A percentile compares a stretch with the other conserved stretches of the same genome.
Conservation (phyloP, 1,140 invertebrate genomes). For the Condylostylus longicornis region DNA sequence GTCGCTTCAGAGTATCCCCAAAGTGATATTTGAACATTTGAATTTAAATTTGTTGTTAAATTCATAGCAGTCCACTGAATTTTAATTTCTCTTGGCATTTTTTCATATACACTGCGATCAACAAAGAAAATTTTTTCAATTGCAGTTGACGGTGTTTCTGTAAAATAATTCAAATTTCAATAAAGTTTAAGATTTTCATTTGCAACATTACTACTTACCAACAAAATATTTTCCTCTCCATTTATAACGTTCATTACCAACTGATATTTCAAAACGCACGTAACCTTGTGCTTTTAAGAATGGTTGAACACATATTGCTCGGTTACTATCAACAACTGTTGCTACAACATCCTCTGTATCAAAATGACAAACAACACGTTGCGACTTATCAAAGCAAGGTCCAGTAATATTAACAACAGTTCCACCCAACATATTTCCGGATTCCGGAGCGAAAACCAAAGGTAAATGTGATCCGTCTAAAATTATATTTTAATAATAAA, state of each 20-base stretch:
- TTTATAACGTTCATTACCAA: slow-evolving; percentile 67
- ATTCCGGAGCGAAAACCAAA: slow-evolving; percentile 79
- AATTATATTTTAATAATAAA: no score
- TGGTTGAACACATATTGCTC: slow-evolving; percentile 79
- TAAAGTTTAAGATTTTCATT: background rate
- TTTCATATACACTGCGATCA: slow-evolving; percentile 53
- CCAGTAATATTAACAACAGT: slow-evolving; percentile 90
- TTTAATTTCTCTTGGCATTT: slow-evolving; percentile 51
- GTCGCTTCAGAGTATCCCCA: slow-evolving; percentile 77
- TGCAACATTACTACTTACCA: slow-evolving; percentile 41
- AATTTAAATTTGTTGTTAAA: slow-evolving; percentile 63
- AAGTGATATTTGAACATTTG: slow-evolving; percentile 60
- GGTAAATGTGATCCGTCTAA: slow-evolving; percentile 65
- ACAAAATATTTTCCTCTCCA: slow-evolving; percentile 89
- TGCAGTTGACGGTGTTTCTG: slow-evolving; percentile 73
- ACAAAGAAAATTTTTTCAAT: slow-evolving; percentile 70
- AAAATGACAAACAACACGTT: slow-evolving; percentile 66
- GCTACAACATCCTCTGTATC: slow-evolving; percentile 61
- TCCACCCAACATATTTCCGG: slow-evolving; percentile 88
- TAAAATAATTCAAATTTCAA: background rate
- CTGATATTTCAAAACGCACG: slow-evolving; percentile 71
- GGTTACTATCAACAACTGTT: slow-evolving; percentile 57
- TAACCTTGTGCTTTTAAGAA: slow-evolving; percentile 81
- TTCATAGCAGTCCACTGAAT: slow-evolving; percentile 73
- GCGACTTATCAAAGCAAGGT: slow-evolving; percentile 63